Evolutionary conservation across 2,888 invertebrate species (phyloP), one percentile per base, ranked within the genome.

Genomic region (Gandaritis pyraliata): DNA sequence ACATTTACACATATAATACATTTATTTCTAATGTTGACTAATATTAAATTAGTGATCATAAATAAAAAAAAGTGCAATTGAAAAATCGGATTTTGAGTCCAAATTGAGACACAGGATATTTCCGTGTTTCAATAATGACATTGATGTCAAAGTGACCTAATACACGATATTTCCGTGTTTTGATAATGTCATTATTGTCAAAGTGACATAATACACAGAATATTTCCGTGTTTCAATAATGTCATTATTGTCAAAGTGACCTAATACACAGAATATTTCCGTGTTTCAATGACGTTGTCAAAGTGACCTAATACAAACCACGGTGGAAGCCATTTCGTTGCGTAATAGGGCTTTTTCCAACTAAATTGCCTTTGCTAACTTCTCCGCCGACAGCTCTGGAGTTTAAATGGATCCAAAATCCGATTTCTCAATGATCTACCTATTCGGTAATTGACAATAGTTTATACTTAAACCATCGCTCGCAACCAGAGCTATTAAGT

Each of bases 1-100:
- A 64, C 48, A 61, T 50, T 61, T 71, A 73, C 70, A 73, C 68
- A 69, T 72, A 58, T 50, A 50, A 70, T 72, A 72, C 68, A 72
- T 50, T 45, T 57, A 58, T 38, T 50, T 54, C 41, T 49, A 39
- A 38, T 13, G 50, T 48, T 60, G 57, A 64, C 61, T 54, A 50
- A 51, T 15, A 2, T 43, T 43, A 43, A 43, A 43, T 43, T 16
- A 43, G 43, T 16, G 16, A 0, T 16, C 16, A 16, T 16, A 5
- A 41, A 13, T 6, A 41, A 43, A 41, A 15, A n/a, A 6, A 41
- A 16, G 43, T 43, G 10, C 16, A 16, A 11, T 16, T 15, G 43
- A 1, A 15, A 10, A 43, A 16, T 43, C 43, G 2, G 43, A 16
- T 11, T 8, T 1, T 43, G 43, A 16, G 2, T 16, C 8, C 16